Conservation (phyloP, 2,888 invertebrate species). For the Polylopha cassiicola region DNA sequence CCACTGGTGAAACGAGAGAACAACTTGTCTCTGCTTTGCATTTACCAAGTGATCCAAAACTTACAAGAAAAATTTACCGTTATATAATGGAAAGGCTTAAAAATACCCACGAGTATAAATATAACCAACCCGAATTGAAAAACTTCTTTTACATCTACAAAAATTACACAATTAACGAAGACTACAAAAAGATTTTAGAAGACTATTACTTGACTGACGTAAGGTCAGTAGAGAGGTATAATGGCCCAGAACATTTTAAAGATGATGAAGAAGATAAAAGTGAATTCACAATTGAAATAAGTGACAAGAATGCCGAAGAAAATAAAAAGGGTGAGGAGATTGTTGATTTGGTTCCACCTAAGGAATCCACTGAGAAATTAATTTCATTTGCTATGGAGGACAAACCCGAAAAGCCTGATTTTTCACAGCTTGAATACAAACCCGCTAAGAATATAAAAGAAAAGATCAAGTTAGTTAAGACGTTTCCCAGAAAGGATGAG, state of each 20-base stretch:
- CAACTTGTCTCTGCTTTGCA: slow-evolving; percentile 77
- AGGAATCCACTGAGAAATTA: slow-evolving; percentile 73
- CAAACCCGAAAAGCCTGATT: slow-evolving; percentile 61
- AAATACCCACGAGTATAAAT: slow-evolving; percentile 65
- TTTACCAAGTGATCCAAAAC: slow-evolving; percentile 67
- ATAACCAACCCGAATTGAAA: slow-evolving; percentile 78
- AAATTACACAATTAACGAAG: slow-evolving; percentile 79
- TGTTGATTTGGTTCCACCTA: slow-evolving; percentile 53
- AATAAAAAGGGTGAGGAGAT: slow-evolving; percentile 46
- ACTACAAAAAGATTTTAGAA: slow-evolving; percentile 76
- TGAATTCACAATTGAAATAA: slow-evolving; percentile 47
- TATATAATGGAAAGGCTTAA: slow-evolving; percentile 71
- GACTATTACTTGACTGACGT: slow-evolving; percentile 80
- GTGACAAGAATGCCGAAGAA: slow-evolving; percentile 49
- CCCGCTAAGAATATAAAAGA: slow-evolving; percentile 72
- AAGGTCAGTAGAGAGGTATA: slow-evolving; percentile 71
- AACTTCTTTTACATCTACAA: slow-evolving; percentile 83
- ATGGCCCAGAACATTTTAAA: slow-evolving; percentile 44
- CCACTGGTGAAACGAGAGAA: slow-evolving; percentile 76
- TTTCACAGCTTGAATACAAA: slow-evolving; percentile 52
- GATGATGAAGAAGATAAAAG: slow-evolving; percentile 46
- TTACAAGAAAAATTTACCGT: slow-evolving; percentile 66
- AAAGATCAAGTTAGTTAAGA: slow-evolving; percentile 74
- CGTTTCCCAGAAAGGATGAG: slow-evolving; percentile 65
- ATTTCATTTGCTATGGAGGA: slow-evolving; percentile 72